A percentile compares a stretch with the other conserved stretches of the same genome.
Conservation (phyloP, 2,113 vertebrate genomes). For the Hylia prasina region DNA sequence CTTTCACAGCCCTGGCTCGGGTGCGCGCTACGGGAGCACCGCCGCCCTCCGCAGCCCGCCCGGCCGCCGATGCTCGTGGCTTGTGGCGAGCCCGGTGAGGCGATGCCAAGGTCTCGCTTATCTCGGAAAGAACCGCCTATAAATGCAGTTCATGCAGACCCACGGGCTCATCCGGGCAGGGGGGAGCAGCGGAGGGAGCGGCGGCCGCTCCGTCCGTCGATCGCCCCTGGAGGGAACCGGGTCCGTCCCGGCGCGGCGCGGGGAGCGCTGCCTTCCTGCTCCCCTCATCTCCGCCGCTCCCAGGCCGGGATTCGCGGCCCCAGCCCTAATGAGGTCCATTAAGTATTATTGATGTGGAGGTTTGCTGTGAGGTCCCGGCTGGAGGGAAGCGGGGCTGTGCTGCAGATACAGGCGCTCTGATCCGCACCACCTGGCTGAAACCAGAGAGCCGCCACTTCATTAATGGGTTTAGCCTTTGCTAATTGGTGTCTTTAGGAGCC, state of each 20-base stretch:
- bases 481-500: conserved; percentile 71
- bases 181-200: neutral
- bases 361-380: conserved; percentile 65
- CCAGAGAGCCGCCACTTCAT: conserved; percentile 63
- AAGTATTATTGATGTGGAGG: conserved; percentile 62
- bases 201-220: neutral
- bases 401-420: conserved; percentile 58
- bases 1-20: neutral
- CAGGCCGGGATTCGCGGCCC: neutral
- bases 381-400: conserved; percentile 43
- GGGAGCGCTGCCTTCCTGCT: neutral
- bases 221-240: neutral
- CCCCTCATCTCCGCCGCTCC: neutral
- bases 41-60: neutral
- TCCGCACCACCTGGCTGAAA: conserved; percentile 72
- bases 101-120: neutral
- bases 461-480: conserved; percentile 72
- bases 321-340: conserved; percentile 63
- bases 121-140: neutral
- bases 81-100: neutral
- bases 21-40: too few relatives aligned
- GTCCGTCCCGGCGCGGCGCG: neutral
- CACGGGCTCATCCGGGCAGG: neutral
- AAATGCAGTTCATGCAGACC: neutral
- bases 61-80: neutral